Evolutionary conservation across 2,888 invertebrate genomes (phyloP), one percentile per base, ranked within the genome.

Genomic region (Thereva unica): DNA sequence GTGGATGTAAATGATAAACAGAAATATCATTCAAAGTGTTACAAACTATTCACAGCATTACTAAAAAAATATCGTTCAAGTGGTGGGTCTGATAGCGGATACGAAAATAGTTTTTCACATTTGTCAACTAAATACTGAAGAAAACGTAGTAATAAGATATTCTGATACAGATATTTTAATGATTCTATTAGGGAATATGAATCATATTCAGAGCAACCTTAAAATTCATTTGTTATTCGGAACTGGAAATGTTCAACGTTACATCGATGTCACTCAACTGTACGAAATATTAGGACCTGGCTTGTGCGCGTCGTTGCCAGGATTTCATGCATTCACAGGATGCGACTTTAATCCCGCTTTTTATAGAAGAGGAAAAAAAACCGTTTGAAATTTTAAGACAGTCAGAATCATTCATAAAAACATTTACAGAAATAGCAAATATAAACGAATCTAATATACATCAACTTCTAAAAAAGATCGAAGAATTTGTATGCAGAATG

Each of bases 101-200:
- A 64, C 64, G 9, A 54, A 64, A 53, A 54, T 63, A 9, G 4
- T 63, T 2, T 63, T 63, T 41, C 50, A 63, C 12, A 23, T 41
- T 55, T 55, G 55, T 8, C 7, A 55, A 8, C 10, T 55, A 41
- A 6, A 55, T 41, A 7, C 3, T 4, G 12, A 55, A 41, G 40
- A n/a, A 4, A 8, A 55, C n/a, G 55, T 55, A 8, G 8, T 8
- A 5, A 55, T 55, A 55, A 38, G 55, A 55, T 55, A 42, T 40
- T 40, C 55, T 3, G 55, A 40, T 34, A 55, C 55, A 55, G 55
- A 55, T 8, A 55, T 55, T 55, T 55, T 38, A 2, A 55, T 55
- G 2, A 55, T 40, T 4, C 3, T 41, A 12, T 23, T 55, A 5
- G 52, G 52, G 8, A 52, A 52, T 52, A 52, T 52, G 52, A 52